Conservation (phyloP, 1,140 invertebrate genomes). For the Drosophila sturtevanti region DNA sequence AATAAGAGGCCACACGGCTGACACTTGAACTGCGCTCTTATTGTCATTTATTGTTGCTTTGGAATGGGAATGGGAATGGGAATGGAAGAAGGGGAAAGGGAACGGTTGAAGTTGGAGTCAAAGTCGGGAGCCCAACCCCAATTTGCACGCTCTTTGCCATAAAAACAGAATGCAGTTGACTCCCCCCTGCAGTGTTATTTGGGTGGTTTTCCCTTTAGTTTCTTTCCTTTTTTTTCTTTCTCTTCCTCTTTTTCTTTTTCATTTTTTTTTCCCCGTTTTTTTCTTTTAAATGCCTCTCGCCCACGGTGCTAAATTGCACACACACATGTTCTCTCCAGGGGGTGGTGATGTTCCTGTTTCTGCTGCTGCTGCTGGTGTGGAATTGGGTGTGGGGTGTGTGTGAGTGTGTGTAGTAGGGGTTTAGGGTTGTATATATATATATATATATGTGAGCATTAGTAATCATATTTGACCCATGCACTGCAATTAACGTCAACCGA, state of each 20-base stretch:
- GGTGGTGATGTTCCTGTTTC: not conserved
- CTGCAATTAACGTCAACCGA: slow-evolving; percentile 73
- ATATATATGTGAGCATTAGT: slow-evolving; percentile 44
- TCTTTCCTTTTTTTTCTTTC: slow-evolving; percentile 29
- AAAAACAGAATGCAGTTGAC: slow-evolving; percentile 54
- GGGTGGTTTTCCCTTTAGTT: slow-evolving; percentile 31
- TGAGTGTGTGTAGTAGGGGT: not conserved
- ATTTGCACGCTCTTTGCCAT: slow-evolving; percentile 75
- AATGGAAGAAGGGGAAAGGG: not conserved
- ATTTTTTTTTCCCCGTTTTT: slow-evolving; percentile 26
- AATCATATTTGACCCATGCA: slow-evolving; percentile 73
- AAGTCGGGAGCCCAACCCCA: slow-evolving; percentile 56
- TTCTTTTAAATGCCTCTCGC: slow-evolving; percentile 61
- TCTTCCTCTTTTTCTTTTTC: slow-evolving; percentile 12
- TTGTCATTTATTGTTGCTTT: slow-evolving; percentile 75
- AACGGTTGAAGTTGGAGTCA: slow-evolving; percentile 5
- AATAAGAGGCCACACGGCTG: slow-evolving; percentile 79
- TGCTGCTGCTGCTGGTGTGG: not conserved
- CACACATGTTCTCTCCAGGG: slow-evolving; percentile 50
- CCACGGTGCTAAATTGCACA: slow-evolving; percentile 76
- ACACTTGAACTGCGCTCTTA: slow-evolving; percentile 80
- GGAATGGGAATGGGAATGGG: slow-evolving; percentile 21
- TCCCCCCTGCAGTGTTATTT: slow-evolving; percentile 48
- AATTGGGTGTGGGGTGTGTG: not conserved
- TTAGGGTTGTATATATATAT: not conserved